Base-by-base conservation (phyloP, 2,113 vertebrate species). In the Merops nubicus region DNA sequence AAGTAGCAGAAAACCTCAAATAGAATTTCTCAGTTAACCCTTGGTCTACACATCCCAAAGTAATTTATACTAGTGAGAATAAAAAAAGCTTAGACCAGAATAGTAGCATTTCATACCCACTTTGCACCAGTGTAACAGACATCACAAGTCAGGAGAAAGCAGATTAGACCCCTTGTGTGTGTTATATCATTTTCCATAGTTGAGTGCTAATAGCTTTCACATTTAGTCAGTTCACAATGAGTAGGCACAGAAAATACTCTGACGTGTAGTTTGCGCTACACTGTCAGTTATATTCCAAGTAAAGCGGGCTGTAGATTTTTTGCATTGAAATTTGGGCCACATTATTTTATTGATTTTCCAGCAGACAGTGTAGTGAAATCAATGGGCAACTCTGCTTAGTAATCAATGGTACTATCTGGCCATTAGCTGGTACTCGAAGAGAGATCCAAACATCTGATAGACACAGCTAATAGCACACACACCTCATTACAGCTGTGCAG, bases 381-480 rank as follows among this genome's bases (percentile, higher is more conserved):
- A 74, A 96, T 93, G 59, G 72, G 22, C 60, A 90, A 17, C 76
- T 54, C 93, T 86, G 56, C 63, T 91, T 36, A 78, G 33, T 73
- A 90, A 93, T 95, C 92, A 84, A 96, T 96, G 63, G 59, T 54
- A 36, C 94, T 85, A 84, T 95, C 75, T 88, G 51, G 48, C 75
- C 92, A 91, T 93, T 92, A 96, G 47, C 13, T 67, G 62, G 29
- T 74, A 67, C 83, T 84, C 88, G 63, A 83, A 74, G 59, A 65
- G 67, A 88, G 88, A 83, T 28, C 19, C 4, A 59, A 94, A 93
- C 42, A 48, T 85, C 85, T 94, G 62, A 85, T 36, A 83, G 67
- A 65, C 63, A 16, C 4, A 67, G 38, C 65, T 85, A 80, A 67
- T n/a, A 76, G 70, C 8, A 4, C 8, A 15, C 5, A 34, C 1